Conservation (phyloP, 2,888 invertebrate species). For the Caenorhabditis angaria region DNA sequence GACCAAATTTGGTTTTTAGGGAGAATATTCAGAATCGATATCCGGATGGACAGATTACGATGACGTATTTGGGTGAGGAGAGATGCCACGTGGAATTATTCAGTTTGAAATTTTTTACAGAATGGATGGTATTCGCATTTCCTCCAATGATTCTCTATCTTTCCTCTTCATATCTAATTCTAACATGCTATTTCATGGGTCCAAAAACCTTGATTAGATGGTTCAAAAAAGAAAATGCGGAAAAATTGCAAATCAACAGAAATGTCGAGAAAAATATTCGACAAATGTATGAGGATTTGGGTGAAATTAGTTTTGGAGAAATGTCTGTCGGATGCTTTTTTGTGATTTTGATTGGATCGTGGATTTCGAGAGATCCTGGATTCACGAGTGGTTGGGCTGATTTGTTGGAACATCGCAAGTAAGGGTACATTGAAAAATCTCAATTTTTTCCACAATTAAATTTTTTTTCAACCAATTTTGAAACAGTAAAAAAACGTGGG, state of each 20-base stretch:
- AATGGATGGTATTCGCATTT: slow-evolving; percentile 54
- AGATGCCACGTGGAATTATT: too few relatives aligned
- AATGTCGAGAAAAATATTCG: slow-evolving; percentile 39
- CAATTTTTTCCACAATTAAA: neutral
- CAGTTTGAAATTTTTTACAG: too few relatives aligned
- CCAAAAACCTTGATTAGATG: slow-evolving; percentile 20
- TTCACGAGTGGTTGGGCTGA: slow-evolving; percentile 44
- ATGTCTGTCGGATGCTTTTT: slow-evolving; percentile 38
- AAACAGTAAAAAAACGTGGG: too few relatives aligned
- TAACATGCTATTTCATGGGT: slow-evolving; percentile 43
- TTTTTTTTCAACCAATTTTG: neutral
- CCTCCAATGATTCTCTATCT: slow-evolving; percentile 51
- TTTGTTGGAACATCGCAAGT: slow-evolving; percentile 18
- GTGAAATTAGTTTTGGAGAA: slow-evolving; percentile 40
- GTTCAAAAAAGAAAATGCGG: slow-evolving; percentile 9
- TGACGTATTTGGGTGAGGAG: slow-evolving; percentile 50
- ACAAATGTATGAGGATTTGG: slow-evolving; percentile 34
- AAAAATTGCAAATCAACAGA: slow-evolving; percentile 19
- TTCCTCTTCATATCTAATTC: slow-evolving; percentile 43
- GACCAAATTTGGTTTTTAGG: slow-evolving; percentile 52
- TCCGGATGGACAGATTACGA: slow-evolving; percentile 34
- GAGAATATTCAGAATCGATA: slow-evolving; percentile 46
- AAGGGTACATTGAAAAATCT: too few relatives aligned
- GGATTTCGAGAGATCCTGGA: slow-evolving; percentile 48
- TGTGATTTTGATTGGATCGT: slow-evolving; percentile 34